These are phyloP conservation scores for Lysiphlebus fabarum DNA, from an alignment of 1,140 invertebrate species.

Conservation along the genomic window DNA sequence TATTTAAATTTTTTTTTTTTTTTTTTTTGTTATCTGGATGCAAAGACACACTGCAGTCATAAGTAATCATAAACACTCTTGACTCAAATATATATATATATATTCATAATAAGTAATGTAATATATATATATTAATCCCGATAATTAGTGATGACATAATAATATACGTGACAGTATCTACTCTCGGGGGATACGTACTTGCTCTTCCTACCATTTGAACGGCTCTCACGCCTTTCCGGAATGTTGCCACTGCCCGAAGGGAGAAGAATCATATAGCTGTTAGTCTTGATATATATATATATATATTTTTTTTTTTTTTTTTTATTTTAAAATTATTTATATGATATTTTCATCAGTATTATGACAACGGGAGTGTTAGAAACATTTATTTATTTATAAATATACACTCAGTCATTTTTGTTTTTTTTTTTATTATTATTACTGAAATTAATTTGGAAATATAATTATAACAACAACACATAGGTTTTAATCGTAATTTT, in stretches of 20 bases:
- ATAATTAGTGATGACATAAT: constrained; percentile 16
- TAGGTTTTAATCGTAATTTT: no score
- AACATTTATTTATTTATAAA: no score
- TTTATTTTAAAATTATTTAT: constrained; percentile 23
- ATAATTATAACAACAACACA: no score
- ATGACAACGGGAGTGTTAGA: not conserved
- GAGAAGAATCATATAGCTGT: constrained; percentile 54
- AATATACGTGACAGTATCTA: constrained; percentile 46
- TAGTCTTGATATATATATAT: constrained; percentile 53
- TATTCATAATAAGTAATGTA: constrained; percentile 3
- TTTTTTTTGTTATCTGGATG: no score
- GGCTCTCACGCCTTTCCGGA: constrained; percentile 98
- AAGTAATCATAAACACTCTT: not conserved
- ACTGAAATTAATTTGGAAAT: no score
- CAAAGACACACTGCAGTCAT: no score
- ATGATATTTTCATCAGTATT: constrained; percentile 28
- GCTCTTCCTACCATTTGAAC: constrained; percentile 96
- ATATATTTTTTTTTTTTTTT: constrained; percentile 33
- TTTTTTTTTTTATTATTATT: no score
- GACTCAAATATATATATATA: constrained; percentile 12
- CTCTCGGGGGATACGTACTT: constrained; percentile 79
- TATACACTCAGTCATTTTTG: no score
- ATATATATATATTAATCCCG: constrained; percentile 30
- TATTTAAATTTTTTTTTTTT: no score
- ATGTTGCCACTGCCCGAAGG: constrained; percentile 87